Conservation (phyloP, 2,113 vertebrate genomes). For the Brachyhypopomus gauderio region DNA sequence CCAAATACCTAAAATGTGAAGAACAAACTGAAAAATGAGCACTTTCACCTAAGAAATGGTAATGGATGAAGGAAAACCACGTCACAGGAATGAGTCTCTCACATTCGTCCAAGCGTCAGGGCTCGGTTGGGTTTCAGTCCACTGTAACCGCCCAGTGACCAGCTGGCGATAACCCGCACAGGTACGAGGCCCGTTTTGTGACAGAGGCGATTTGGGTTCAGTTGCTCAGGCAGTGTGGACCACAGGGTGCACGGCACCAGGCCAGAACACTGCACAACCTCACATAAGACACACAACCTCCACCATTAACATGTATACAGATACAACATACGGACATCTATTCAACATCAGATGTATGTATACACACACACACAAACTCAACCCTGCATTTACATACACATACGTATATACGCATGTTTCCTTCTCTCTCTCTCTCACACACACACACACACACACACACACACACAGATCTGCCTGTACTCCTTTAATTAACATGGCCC, state of each 20-base stretch:
- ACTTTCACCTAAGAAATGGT: too few species aligned
- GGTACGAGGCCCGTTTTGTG: slow-evolving; percentile 53
- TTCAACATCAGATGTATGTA: too few species aligned
- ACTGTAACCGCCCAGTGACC: not conserved
- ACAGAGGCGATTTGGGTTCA: slow-evolving; percentile 43
- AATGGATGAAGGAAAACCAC: too few species aligned
- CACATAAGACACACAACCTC: not conserved
- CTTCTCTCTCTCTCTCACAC: not conserved
- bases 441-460: not conserved
- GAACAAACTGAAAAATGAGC: too few species aligned
- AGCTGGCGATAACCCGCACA: slow-evolving; percentile 13
- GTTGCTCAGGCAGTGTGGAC: slow-evolving; percentile 23
- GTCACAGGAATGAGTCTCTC: too few species aligned
- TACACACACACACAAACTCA: slow-evolving; percentile 16
- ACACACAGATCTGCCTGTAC: slow-evolving; percentile 49
- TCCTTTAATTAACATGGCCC: slow-evolving; percentile 70
- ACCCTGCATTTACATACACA: not conserved
- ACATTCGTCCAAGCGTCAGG: too few species aligned
- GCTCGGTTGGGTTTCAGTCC: too few species aligned
- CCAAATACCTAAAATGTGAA: too few species aligned
- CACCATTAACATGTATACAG: slow-evolving; percentile 9
- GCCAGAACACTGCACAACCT: slow-evolving; percentile 3
- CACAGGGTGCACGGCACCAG: slow-evolving; percentile 40
- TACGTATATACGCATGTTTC: not conserved
- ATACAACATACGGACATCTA: not conserved